Evolutionary conservation across 2,113 vertebrate genomes (phyloP), one percentile per base, ranked within the genome.

Genomic region (Bungarus multicinctus): DNA sequence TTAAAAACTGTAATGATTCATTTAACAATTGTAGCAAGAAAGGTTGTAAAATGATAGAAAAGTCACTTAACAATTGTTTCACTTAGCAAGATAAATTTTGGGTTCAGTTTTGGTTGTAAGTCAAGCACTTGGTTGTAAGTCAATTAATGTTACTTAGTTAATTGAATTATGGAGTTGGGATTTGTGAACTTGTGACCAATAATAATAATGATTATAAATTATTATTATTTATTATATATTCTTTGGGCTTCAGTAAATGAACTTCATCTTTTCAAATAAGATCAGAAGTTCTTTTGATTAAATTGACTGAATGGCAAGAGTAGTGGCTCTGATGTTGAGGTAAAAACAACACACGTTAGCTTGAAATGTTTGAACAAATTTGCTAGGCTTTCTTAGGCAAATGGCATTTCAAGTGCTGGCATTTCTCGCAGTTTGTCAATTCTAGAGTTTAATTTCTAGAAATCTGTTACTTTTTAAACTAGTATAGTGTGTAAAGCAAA

Each of bases 371-470:
- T 45, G 23, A 55, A 34, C 52, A 85, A 55, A 57, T 27, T 86
- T 86, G 53, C 54, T 60, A 60, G 43, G 27, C 1, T 20, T 12
- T 50, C 25, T 12, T 60, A 23, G 11, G 27, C 30, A 64, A n/a
- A 64, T 64, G 11, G 10, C 27, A 64, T n/a, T 64, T n/a, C 60
- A 64, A n/a, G 27, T 30, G 10, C 27, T 64, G 27, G 4, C 74
- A 34, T 85, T 27, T 18, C 90, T 50, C 47, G 16, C 30, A 34
- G 18, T 34, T 57, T 86, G 55, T 57, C 30, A 81, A 23, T 45
- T 87, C 86, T 87, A 91, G 54, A 85, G 89, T 91, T 64, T 85
- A 91, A 86, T 53, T 90, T 55, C 52, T 91, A 90, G 91, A 94
- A 64, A 69, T 91, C 93, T 81, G 0, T 0, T 43, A 81, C 95